Evolutionary conservation across 2,113 vertebrate species (phyloP).

Genomic region (Orthonyx spaldingii): DNA sequence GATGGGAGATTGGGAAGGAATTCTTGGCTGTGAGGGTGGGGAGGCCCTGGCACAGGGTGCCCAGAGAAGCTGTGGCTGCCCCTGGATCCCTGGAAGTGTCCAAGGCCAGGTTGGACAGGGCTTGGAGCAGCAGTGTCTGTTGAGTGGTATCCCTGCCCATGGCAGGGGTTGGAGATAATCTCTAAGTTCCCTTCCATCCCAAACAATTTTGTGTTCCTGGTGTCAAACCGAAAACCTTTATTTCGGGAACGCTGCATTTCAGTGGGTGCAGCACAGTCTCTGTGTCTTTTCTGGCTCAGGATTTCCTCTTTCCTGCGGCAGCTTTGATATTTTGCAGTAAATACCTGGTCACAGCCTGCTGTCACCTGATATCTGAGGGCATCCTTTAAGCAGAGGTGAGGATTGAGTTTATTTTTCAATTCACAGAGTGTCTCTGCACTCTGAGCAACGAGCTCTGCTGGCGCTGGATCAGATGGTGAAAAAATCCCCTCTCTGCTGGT

Average conservation of each 20-base stretch:
- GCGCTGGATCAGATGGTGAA: background rate
- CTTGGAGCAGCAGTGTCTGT: background rate
- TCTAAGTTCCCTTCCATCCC: background rate
- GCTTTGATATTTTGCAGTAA: background rate
- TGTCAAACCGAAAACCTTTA: background rate
- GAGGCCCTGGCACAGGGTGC: background rate
- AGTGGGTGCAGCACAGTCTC: background rate
- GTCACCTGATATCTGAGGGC: background rate
- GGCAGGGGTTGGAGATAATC: background rate
- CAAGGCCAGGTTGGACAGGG: fast-evolving
- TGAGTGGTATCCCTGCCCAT: background rate
- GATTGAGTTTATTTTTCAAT: background rate
- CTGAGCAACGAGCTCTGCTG: background rate
- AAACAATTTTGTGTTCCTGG: background rate
- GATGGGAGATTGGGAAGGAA: background rate
- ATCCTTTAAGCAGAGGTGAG: background rate
- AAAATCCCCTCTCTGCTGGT: background rate
- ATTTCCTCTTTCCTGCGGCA: background rate
- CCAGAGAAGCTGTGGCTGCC: background rate
- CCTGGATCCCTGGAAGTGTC: background rate
- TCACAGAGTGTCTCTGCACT: background rate
- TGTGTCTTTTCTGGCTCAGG: background rate
- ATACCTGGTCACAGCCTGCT: background rate
- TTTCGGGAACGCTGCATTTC: fast-evolving
- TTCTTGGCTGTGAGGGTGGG: fast-evolving